phyloP scores from a whole-genome alignment of 2,113 vertebrate species.

The Apodemus speciosus region DNA sequence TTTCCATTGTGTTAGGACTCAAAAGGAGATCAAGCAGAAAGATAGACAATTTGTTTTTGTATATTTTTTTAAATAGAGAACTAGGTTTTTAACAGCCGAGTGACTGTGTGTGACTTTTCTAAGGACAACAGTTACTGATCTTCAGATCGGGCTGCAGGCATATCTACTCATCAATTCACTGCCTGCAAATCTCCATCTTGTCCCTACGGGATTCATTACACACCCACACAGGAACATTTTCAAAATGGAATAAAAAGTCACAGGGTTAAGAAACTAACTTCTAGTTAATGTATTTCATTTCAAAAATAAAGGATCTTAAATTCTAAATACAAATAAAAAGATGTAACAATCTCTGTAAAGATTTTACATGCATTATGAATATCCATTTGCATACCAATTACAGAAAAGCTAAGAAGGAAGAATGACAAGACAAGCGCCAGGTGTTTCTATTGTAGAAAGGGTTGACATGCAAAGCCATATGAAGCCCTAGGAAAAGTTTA shows the following conservation, averaged over 20 bases:
- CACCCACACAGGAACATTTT: constrained; percentile 75
- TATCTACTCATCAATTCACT: constrained; percentile 78
- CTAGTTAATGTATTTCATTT: constrained; percentile 76
- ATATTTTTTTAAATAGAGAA: constrained; percentile 87
- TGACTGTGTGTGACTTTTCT: constrained; percentile 86
- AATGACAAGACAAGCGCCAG: background rate
- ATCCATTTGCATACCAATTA: constrained; percentile 54
- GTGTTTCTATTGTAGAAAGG: constrained; percentile 2
- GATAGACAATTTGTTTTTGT: constrained; percentile 90
- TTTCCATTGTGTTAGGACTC: constrained; percentile 88
- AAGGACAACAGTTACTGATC: constrained; percentile 83
- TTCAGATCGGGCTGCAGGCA: constrained; percentile 79
- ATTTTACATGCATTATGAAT: constrained; percentile 42
- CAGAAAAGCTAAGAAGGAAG: constrained; percentile 56
- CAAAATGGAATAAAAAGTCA: constrained; percentile 76
- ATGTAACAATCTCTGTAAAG: constrained; percentile 55
- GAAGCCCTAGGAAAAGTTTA: background rate
- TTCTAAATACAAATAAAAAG: constrained; percentile 68
- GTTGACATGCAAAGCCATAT: constrained; percentile 47
- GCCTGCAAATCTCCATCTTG: constrained; percentile 81
- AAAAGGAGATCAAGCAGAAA: constrained; percentile 91
- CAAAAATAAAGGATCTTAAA: constrained; percentile 67
- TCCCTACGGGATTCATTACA: constrained; percentile 75
- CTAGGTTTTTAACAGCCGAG: constrained; percentile 88
- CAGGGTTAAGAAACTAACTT: constrained; percentile 70